Conservation (phyloP, 1,140 invertebrate species). For the Chelonus insularis region DNA sequence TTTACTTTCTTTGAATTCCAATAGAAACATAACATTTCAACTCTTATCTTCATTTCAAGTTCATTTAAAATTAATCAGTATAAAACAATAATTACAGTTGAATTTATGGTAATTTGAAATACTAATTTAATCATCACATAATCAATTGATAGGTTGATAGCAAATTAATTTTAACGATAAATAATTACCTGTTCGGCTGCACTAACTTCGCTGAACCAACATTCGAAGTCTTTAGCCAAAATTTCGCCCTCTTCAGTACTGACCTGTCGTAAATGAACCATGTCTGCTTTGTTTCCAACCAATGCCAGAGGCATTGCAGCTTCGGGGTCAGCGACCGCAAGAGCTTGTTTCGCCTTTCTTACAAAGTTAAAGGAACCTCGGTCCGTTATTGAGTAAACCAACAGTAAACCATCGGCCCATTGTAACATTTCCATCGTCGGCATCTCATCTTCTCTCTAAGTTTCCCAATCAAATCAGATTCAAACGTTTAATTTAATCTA, state of each 20-base stretch:
- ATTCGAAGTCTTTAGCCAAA: conserved; percentile 83
- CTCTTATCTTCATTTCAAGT: no score
- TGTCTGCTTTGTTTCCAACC: conserved; percentile 89
- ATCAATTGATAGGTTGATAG: no score
- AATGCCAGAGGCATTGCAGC: conserved; percentile 75
- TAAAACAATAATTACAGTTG: no score
- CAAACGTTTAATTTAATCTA: no score
- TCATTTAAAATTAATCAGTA: no score
- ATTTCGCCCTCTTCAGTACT: conserved; percentile 86
- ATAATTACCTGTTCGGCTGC: conserved; percentile 79
- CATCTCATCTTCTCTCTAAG: conserved; percentile 69
- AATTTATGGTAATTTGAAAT: no score
- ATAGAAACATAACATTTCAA: no score
- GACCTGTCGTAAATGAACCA: conserved; percentile 89
- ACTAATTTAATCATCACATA: no score
- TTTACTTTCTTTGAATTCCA: no score
- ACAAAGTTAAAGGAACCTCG: conserved; percentile 84
- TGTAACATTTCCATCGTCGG: conserved; percentile 76
- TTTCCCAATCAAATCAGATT: conserved; percentile 17
- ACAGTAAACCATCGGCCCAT: conserved; percentile 86
- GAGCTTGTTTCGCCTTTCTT: conserved; percentile 71
- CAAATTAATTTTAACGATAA: background rate
- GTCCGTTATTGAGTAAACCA: conserved; percentile 92
- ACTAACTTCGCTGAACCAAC: conserved; percentile 85
- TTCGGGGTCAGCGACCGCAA: conserved; percentile 64